Conservation (phyloP, 23 tunicate species). For the Diplosoma virens region DNA sequence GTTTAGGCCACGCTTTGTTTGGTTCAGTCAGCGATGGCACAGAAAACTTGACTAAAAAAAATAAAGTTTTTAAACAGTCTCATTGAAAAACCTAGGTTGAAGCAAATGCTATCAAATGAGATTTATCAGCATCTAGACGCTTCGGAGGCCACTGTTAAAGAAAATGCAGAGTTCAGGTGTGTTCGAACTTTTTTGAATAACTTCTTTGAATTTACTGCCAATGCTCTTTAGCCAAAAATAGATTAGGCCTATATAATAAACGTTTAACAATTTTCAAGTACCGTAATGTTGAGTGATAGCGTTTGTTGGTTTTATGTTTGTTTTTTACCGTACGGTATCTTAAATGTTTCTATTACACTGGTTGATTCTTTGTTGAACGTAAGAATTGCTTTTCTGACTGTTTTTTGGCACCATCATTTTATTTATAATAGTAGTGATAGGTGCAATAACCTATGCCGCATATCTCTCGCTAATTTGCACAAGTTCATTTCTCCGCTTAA, state of each 20-base stretch:
- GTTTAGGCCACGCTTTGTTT: too few relatives aligned
- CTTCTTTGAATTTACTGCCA: not conserved
- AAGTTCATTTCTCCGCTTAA: conserved; percentile 1
- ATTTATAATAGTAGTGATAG: not conserved
- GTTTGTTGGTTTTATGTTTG: not conserved
- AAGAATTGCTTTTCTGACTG: too few relatives aligned
- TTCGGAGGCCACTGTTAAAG: not conserved
- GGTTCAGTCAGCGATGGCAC: too few relatives aligned
- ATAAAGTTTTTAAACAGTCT: too few relatives aligned
- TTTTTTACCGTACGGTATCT: not conserved
- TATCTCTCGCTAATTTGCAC: not conserved
- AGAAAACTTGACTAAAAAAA: too few relatives aligned
- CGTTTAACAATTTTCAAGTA: not conserved
- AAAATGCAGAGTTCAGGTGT: not conserved
- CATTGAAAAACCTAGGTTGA: too few relatives aligned
- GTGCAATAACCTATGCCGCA: too few relatives aligned
- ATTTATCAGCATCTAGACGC: not conserved
- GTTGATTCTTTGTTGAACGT: too few relatives aligned
- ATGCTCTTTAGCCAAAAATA: too few relatives aligned
- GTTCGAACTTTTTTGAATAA: not conserved
- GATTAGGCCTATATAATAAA: not conserved
- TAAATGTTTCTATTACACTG: not conserved
- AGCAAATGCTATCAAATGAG: not conserved
- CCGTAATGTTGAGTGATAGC: not conserved
- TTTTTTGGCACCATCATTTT: too few relatives aligned